Evolutionary conservation across 1,140 invertebrate species (phyloP).

Genomic region (Pteromalus puparum): DNA sequence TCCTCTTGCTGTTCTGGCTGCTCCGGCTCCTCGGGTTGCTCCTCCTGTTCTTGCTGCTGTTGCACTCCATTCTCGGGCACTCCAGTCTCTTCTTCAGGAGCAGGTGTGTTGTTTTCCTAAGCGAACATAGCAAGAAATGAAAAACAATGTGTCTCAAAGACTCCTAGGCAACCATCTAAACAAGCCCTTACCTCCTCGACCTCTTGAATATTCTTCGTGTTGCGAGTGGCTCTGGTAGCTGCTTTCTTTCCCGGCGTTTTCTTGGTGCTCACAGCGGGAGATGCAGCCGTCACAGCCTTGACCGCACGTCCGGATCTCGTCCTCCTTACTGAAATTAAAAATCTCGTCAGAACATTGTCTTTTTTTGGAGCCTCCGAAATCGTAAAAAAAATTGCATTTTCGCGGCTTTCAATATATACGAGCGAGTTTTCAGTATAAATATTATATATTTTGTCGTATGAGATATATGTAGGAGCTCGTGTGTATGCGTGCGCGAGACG

Average conservation of each 20-base stretch:
- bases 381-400: too few relatives aligned
- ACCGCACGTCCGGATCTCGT: conserved; percentile 65
- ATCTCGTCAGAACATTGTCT: background rate
- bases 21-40: background rate
- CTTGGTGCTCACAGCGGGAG: conserved; percentile 58
- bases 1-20: conserved; percentile 28
- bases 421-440: background rate
- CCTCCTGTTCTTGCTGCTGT: conserved; percentile 26
- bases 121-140: background rate
- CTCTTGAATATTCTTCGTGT: conserved; percentile 58
- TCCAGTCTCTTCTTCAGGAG: conserved; percentile 1
- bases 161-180: background rate
- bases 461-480: background rate
- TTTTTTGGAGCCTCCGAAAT: background rate
- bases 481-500: conserved; percentile 54
- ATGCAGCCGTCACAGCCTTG: conserved; percentile 54
- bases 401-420: background rate
- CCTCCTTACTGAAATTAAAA: conserved; percentile 60
- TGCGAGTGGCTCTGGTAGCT: conserved; percentile 58
- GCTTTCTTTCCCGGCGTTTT: conserved; percentile 65
- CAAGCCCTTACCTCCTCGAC: conserved; percentile 60
- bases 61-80: conserved; percentile 43
- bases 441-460: too few relatives aligned
- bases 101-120: conserved; percentile 29
- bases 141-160: background rate